Percentiles rank a stretch among this genome's conserved stretches.
phyloP scores from a whole-genome alignment of 2,113 vertebrate species.

The Coracopsis vasa region DNA sequence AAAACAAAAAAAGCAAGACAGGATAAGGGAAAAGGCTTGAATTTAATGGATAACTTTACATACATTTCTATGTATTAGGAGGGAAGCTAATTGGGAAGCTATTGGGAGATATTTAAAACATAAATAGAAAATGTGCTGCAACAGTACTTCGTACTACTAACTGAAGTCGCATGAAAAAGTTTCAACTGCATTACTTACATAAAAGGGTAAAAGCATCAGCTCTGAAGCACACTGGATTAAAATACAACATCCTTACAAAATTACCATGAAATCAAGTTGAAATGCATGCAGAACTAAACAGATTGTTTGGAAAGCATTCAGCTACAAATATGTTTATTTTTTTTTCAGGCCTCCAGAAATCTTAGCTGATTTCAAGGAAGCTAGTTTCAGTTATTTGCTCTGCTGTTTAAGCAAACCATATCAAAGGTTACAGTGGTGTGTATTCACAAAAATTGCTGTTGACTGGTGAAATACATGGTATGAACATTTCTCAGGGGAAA shows the following conservation, averaged over 20 bases:
- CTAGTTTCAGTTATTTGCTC: conserved; percentile 56
- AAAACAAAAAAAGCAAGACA: not conserved
- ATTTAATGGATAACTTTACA: not conserved
- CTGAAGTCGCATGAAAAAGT: not conserved
- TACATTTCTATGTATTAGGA: not conserved
- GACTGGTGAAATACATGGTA: not conserved
- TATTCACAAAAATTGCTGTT: not conserved
- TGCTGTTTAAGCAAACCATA: conserved; percentile 6
- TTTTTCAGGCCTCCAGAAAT: conserved; percentile 46
- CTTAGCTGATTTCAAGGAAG: conserved; percentile 61
- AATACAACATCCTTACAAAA: conserved; percentile 69
- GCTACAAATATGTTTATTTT: conserved; percentile 34
- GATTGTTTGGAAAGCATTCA: conserved; percentile 69
- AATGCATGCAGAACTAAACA: conserved; percentile 62
- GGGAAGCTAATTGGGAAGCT: not conserved
- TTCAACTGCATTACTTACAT: conserved; percentile 28
- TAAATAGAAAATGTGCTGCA: not conserved
- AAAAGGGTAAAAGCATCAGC: conserved; percentile 14
- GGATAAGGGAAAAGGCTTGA: not conserved
- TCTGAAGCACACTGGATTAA: conserved; percentile 53
- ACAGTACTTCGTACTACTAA: conserved; percentile 43
- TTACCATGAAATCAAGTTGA: conserved; percentile 69
- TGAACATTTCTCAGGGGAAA: not conserved
- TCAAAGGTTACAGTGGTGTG: not conserved
- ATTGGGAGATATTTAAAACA: conserved; percentile 29